phyloP scores from a whole-genome alignment of 2,113 vertebrate genomes.

The Pelvicachromis taeniatus region DNA sequence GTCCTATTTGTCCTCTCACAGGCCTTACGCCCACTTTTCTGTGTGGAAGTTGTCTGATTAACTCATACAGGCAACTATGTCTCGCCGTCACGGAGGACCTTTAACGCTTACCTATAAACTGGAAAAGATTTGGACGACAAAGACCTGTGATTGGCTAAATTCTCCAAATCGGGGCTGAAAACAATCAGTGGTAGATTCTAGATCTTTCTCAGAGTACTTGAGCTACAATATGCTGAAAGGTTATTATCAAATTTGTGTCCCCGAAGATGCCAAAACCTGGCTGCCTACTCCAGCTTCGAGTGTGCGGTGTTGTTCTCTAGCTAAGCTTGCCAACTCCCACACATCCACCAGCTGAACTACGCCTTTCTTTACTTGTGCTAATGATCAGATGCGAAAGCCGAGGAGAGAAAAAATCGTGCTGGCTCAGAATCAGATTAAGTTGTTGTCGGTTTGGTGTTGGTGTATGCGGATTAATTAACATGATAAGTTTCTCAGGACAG shows the following conservation, averaged over 20 bases:
- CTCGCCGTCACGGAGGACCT: neutral
- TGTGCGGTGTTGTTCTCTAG: constrained; percentile 1
- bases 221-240: neutral
- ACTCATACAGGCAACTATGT: neutral
- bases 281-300: neutral
- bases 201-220: neutral
- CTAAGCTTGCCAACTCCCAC: constrained; percentile 31
- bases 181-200: neutral
- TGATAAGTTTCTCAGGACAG: neutral
- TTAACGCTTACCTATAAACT: neutral
- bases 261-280: neutral
- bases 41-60: neutral
- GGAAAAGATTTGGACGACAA: neutral
- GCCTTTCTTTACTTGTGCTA: neutral
- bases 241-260: neutral
- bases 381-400: neutral
- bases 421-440: neutral
- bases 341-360: constrained; percentile 1
- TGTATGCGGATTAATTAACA: neutral
- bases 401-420: neutral
- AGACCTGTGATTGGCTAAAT: neutral
- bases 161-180: neutral
- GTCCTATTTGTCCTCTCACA: neutral
- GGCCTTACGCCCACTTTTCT: neutral
- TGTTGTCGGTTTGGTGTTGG: neutral